Base-by-base conservation (phyloP, 53 echinoderm and acorn worm genomes). In the Patiria pectinifera region DNA sequence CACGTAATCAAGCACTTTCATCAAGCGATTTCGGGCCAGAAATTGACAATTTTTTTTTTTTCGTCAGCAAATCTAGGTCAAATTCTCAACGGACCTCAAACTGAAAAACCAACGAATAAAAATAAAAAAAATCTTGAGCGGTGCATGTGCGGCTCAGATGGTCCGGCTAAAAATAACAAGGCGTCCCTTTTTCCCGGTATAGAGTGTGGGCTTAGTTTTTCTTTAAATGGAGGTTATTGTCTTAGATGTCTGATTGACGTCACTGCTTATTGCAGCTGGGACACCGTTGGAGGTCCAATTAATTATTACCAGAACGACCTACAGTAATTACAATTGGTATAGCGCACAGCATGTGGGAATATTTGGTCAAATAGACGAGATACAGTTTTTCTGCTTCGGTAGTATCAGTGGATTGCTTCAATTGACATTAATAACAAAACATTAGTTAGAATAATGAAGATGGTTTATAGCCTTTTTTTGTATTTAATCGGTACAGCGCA, bases 161-260 rank as follows among this genome's bases (percentile, higher is more conserved):
- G 78, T 62, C 45, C 26, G 62, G 59, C 78, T 88, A 78, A 88
- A 43, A 78, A 88, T 78, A 88, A 88, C 88, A 88, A 77, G 78
- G 35, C 7, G 18, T 45, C 24, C 58, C 59, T 46, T 80, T 59
- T 53, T 87, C 86, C 62, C 71, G 59, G 44, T 6, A 53, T 53
- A 2, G 59, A 3, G 10, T 45, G 47, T 25, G 21, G 44, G 23
- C 10, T n/a, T 23, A 15, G 45, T 8, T 6, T 0, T 6, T 76
- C 23, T 11, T 3, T 47, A 35, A 87, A 59, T 5, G 22, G 25
- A 19, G 14, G 43, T 62, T 88, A 88, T 88, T 88, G 88, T 88
- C 77, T 88, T 78, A 88, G 78, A 88, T 78, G 21, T 48, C 46
- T 18, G 72, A 74, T 61, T 88, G 88, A 88, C 88, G 88, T 78